Conservation (phyloP, 2,888 invertebrate species). For the Epistrophe grossulariae region DNA sequence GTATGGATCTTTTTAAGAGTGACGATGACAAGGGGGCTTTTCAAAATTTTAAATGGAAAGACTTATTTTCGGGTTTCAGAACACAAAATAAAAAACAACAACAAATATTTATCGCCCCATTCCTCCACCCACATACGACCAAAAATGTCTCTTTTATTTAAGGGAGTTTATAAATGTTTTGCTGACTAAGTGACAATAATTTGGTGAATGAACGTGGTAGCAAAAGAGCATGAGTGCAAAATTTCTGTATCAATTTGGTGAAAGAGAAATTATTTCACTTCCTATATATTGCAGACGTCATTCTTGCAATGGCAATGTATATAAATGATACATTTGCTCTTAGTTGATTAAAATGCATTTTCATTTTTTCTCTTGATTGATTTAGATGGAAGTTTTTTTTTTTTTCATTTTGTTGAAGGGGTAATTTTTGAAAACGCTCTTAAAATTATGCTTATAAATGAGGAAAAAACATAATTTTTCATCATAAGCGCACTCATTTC, state of each 20-base stretch:
- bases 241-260: slow-evolving; percentile 47
- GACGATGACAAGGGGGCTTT: neutral
- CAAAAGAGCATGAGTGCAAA: slow-evolving; percentile 44
- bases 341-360: neutral
- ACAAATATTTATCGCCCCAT: neutral
- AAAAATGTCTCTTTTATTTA: slow-evolving; percentile 10
- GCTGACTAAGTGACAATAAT: neutral
- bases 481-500: neutral
- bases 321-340: slow-evolving; percentile 39
- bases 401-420: no score
- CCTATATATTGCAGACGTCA: slow-evolving; percentile 58
- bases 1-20: slow-evolving; percentile 50
- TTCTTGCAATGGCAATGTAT: neutral
- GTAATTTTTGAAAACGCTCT: neutral
- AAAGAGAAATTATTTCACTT: slow-evolving; percentile 71
- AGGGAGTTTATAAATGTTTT: neutral
- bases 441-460: neutral
- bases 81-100: slow-evolving; percentile 5
- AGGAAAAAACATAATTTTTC: neutral
- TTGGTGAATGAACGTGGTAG: slow-evolving; percentile 60
- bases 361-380: neutral
- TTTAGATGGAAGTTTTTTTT: neutral
- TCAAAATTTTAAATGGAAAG: neutral
- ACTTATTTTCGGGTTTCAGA: slow-evolving; percentile 23
- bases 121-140: slow-evolving; percentile 13